Evolutionary conservation across 2,113 vertebrate genomes (phyloP), one percentile per base, ranked within the genome.

Genomic region (Etheostoma cragini): DNA sequence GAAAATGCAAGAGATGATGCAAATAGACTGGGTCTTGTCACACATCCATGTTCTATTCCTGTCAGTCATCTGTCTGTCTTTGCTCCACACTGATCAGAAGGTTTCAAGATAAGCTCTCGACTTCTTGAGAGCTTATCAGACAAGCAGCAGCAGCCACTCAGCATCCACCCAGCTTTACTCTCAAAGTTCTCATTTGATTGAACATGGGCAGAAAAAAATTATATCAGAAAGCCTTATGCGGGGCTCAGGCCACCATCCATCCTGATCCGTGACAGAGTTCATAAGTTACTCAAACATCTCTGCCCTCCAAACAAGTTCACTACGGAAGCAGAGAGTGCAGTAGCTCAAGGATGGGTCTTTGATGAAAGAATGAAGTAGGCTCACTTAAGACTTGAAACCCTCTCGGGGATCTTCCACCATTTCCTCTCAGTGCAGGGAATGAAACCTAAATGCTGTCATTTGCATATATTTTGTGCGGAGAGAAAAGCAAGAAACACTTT

Each of bases 371-470:
- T 35, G 70, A 73, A 76, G 53, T 64, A 0, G 54, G 14, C 82
- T 81, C 33, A 45, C 80, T 83, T 80, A 70, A 84, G 79, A 88
- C 76, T 87, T 61, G 22, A 83, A 78, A 83, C 52, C 81, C 85
- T 90, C 85, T 78, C 21, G 69, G 78, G 90, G 74, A 82, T 87
- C 77, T 76, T 80, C 81, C 66, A 67, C 71, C 81, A 74, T 85
- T 89, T 85, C 69, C 87, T 87, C 81, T 79, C 81, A 77, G 85
- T 58, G 82, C 74, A 47, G 71, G 57, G 76, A 73, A 72, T 84
- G 78, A 88, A 85, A 89, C 76, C 79, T 90, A 92, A 92, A 90
- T 67, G 80, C 78, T 82, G 77, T 90, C 88, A 94, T 94, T 93
- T 93, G 88, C 90, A 89, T 94, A 90, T 77, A 89, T 91, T 90